These are phyloP conservation scores for Oncorhynchus nerka DNA, from an alignment of 2,113 vertebrate species.

Conservation along the genomic window DNA sequence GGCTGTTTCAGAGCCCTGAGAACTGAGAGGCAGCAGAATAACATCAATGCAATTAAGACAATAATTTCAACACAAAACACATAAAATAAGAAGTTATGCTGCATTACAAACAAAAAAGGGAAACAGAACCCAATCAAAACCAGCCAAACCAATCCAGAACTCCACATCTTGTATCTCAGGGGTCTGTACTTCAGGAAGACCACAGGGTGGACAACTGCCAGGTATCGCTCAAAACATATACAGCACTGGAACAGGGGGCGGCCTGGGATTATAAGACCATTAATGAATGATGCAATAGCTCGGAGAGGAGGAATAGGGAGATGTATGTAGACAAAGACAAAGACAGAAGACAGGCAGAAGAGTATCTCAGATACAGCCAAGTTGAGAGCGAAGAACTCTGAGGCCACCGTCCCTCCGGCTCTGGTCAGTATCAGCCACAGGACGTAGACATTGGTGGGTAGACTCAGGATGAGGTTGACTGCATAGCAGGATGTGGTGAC, in stretches of 20 bases:
- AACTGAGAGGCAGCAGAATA: constrained; percentile 7
- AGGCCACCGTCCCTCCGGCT: neutral
- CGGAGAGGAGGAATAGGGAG: no score
- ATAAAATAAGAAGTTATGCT: no score
- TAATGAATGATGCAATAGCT: neutral
- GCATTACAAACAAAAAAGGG: no score
- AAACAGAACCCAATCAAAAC: no score
- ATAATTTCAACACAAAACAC: no score
- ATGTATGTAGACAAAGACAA: no score
- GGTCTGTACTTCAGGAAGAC: constrained; percentile 5
- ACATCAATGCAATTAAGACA: neutral
- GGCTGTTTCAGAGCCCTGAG: neutral
- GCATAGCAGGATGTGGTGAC: no score
- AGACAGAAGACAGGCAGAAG: neutral
- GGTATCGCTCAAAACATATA: constrained; percentile 19
- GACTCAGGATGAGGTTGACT: neutral
- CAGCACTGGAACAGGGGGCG: constrained; percentile 14
- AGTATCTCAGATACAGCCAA: neutral
- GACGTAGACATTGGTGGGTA: neutral
- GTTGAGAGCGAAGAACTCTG: constrained; percentile 3
- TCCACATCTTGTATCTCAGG: no score
- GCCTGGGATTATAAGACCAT: neutral
- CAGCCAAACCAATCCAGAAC: no score
- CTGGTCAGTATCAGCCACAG: neutral
- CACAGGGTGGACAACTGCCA: constrained; percentile 21